Evolutionary conservation across 1,140 invertebrate species (phyloP), one percentile per base, ranked within the genome.

Genomic region (Ladona fulva): DNA sequence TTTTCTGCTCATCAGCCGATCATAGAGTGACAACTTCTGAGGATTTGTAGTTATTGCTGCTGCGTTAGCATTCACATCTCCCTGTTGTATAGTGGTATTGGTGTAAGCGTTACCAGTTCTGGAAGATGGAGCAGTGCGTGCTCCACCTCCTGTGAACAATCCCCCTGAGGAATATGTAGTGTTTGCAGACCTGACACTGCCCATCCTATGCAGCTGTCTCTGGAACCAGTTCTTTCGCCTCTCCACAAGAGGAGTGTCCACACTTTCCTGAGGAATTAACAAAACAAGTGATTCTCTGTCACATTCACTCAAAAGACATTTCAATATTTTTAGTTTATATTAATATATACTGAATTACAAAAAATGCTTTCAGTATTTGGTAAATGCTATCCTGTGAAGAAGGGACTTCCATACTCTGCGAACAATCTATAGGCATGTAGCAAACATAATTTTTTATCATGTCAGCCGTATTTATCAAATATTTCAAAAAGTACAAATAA

Each of bases 191-290:
- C 94, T 87, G 22, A 94, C 89, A 0, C 93, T 94, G 0, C 93
- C 93, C 89, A 94, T 92, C 80, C 93, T 85, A 6, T 92, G 94
- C 52, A 95, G 91, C 83, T 94, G 92, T 25, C 93, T 87, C 78
- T 92, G 92, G 78, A 95, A 91, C 94, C 94, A 95, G 84, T 93
- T 95, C 83, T 94, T 94, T n/a, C 93, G 85, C 75, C 93, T 83
- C 81, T 94, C 92, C 11, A 93, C 93, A 80, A 95, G 86, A 0
- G 94, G 94, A 0, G 94, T 95, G 81, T 95, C 93, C 0, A 95
- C 94, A 82, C 93, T 95, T 84, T 95, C 94, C 93, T 95, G 81
- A 25, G 82, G 82, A 66, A 78, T 76, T 66, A 75, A 77, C 80
- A 74, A 77, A 78, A 52, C 8, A 1, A 37, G 8, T 37, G 1